phyloP scores from a whole-genome alignment of 2,888 invertebrate genomes.

The Meliscaeva auricollis region DNA sequence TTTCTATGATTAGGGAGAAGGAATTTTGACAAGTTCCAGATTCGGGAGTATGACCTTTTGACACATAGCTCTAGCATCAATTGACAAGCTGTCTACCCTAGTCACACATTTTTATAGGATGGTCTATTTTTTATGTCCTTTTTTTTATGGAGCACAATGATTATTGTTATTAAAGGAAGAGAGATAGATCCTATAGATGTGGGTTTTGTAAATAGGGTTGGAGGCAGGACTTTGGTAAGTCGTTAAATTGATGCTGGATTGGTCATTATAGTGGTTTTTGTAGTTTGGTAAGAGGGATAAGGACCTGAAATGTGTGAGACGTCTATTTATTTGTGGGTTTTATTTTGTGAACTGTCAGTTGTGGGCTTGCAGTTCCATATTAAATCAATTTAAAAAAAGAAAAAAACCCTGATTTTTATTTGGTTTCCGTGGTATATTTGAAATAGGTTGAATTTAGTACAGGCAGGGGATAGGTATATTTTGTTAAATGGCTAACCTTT shows the following conservation, averaged over 20 bases:
- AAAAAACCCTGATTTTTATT: too few species aligned
- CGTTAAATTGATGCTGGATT: slow-evolving; percentile 66
- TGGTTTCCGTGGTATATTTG: too few species aligned
- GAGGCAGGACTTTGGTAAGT: slow-evolving; percentile 61
- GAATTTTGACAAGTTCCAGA: slow-evolving; percentile 65
- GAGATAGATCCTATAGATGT: slow-evolving; percentile 15
- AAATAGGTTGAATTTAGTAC: too few species aligned
- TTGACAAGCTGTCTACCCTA: slow-evolving; percentile 67
- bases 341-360: slow-evolving; percentile 51
- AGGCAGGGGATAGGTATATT: too few species aligned
- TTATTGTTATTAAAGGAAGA: slow-evolving; percentile 27
- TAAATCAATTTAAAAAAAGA: background rate
- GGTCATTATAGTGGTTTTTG: slow-evolving; percentile 65
- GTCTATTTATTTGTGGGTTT: slow-evolving; percentile 26
- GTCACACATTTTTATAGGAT: slow-evolving; percentile 45
- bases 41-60: slow-evolving; percentile 68
- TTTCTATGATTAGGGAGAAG: slow-evolving; percentile 35
- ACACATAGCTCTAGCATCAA: slow-evolving; percentile 65
- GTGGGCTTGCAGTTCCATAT: slow-evolving; percentile 24
- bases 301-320: slow-evolving; percentile 51
- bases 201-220: background rate
- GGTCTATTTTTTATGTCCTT: slow-evolving; percentile 39
- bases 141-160: slow-evolving; percentile 51
- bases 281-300: slow-evolving; percentile 45
- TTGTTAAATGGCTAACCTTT: too few species aligned